These are phyloP conservation scores for Pelosia muscerda DNA, from an alignment of 2,888 invertebrate genomes.

Conservation along the genomic window DNA sequence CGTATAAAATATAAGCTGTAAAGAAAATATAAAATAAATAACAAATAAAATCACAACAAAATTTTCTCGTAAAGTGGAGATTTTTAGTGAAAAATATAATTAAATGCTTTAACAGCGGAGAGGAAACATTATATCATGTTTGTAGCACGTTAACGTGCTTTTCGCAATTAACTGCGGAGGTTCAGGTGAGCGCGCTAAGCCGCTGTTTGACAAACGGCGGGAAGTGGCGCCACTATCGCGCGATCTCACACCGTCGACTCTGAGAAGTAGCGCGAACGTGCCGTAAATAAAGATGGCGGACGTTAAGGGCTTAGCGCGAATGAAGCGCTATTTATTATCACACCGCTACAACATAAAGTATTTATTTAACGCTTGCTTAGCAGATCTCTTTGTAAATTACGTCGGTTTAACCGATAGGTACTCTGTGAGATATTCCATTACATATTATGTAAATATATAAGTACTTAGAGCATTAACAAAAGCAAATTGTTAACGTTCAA, in stretches of 20 bases:
- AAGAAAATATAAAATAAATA: background rate
- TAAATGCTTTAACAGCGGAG: conserved; percentile 56
- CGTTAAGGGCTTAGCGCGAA: conserved; percentile 64
- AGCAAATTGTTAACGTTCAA: background rate
- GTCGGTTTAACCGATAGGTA: conserved; percentile 19
- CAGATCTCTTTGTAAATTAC: conserved; percentile 46
- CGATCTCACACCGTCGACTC: conserved; percentile 57
- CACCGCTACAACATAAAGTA: conserved; percentile 51
- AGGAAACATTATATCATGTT: conserved; percentile 81
- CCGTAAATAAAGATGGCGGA: conserved; percentile 79
- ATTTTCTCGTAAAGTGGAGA: conserved; percentile 46
- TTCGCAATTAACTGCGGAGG: conserved; percentile 76
- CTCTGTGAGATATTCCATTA: background rate
- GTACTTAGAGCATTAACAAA: background rate
- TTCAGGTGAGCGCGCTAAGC: conserved; percentile 74
- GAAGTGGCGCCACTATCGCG: conserved; percentile 74
- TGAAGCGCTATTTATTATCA: conserved; percentile 54
- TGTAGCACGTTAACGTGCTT: conserved; percentile 75
- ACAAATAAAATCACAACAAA: conserved; percentile 33
- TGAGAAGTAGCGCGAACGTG: conserved; percentile 76
- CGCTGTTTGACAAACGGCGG: conserved; percentile 79
- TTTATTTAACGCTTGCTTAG: conserved; percentile 47
- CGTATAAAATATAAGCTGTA: background rate
- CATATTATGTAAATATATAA: background rate
- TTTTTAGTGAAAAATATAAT: conserved; percentile 60